Conservation (phyloP, 2,113 vertebrate genomes). For the Ammodytes dubius region DNA sequence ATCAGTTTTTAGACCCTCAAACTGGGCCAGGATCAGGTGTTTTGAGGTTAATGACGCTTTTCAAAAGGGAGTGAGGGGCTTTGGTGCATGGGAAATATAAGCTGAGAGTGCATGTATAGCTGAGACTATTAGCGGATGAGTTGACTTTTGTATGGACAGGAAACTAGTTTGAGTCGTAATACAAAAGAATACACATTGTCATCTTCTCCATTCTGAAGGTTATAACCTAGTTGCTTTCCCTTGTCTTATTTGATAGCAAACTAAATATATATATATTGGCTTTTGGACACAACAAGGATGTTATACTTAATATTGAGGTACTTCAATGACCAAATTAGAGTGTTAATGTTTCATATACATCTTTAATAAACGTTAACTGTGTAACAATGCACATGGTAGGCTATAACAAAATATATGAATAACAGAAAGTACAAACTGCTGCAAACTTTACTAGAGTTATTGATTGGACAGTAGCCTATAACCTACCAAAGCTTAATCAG, state of each 20-base stretch:
- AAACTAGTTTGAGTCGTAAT: background rate
- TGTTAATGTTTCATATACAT: background rate
- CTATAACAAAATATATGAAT: background rate
- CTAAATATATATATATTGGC: background rate
- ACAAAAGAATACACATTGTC: background rate
- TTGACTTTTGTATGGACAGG: background rate
- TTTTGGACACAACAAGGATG: background rate
- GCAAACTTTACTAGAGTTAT: too few relatives aligned
- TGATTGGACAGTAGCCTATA: background rate
- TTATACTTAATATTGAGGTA: background rate
- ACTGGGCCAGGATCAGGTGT: slow-evolving; percentile 33
- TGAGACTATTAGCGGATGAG: background rate
- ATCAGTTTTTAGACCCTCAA: slow-evolving; percentile 31
- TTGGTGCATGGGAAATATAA: background rate
- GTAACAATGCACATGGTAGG: background rate
- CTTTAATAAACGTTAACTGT: background rate
- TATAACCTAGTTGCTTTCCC: background rate
- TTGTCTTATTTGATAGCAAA: background rate
- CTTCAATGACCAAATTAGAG: background rate
- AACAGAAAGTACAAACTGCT: background rate
- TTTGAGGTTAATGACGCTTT: slow-evolving; percentile 4
- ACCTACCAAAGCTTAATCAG: background rate
- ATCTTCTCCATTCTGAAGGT: background rate
- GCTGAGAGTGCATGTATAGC: background rate
- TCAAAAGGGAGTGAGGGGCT: background rate